Conservation (phyloP, 2,797 vertebrate species). For the Urosaurus nigricauda region DNA sequence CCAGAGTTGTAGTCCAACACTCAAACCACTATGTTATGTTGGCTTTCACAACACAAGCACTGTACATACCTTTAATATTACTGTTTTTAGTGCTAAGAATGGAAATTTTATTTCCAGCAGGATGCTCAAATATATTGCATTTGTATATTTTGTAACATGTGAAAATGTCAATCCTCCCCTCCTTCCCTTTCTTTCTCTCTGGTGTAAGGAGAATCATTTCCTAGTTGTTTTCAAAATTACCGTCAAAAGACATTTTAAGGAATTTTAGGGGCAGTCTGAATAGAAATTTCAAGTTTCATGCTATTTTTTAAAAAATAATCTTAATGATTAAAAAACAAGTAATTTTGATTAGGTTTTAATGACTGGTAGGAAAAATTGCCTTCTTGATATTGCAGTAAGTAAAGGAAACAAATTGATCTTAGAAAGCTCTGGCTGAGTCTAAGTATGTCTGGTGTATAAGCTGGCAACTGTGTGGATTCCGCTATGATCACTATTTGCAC, state of each 20-base stretch:
- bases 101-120: too few species aligned
- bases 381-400: too few species aligned
- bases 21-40: too few species aligned
- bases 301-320: background rate
- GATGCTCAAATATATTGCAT: too few species aligned
- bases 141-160: background rate
- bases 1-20: too few species aligned
- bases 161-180: background rate
- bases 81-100: too few species aligned
- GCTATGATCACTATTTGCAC: background rate
- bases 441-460: background rate
- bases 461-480: background rate
- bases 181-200: background rate
- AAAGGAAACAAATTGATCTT: too few species aligned
- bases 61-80: too few species aligned
- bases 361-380: too few species aligned
- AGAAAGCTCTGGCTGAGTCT: too few species aligned
- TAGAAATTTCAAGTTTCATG: background rate
- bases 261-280: background rate
- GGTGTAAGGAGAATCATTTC: background rate
- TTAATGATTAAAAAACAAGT: background rate
- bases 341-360: too few species aligned
- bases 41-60: too few species aligned
- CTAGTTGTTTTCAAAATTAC: background rate
- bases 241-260: background rate